These are phyloP conservation scores for Chironex yamaguchii DNA, from an alignment of 30 jellyfish, hydroid and myxozoan species.

Conservation along the genomic window DNA sequence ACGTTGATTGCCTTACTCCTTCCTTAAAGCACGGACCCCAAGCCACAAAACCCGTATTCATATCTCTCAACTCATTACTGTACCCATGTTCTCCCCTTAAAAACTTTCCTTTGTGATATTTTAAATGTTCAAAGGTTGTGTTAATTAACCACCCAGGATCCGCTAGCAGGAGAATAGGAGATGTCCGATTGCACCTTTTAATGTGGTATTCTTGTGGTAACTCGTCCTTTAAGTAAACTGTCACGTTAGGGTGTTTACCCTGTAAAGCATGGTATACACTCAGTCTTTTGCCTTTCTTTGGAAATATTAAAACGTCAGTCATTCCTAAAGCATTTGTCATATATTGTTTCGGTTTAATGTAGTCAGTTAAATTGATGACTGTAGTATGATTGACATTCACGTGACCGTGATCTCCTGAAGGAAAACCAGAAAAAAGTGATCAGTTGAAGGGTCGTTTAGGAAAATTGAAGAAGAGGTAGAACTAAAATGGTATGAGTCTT, in stretches of 20 bases:
- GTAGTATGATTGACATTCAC: constrained; percentile 42
- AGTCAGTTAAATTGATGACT: constrained; percentile 66
- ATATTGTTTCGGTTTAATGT: constrained; percentile 48
- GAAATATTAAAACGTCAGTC: constrained; percentile 79
- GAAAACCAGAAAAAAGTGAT: background rate
- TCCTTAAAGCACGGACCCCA: constrained; percentile 79
- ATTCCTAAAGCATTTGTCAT: constrained; percentile 61
- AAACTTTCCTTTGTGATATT: constrained; percentile 48
- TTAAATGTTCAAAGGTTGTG: constrained; percentile 11
- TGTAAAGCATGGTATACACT: constrained; percentile 58
- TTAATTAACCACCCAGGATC: constrained; percentile 89
- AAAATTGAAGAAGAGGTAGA: too few relatives aligned
- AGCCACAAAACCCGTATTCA: constrained; percentile 91
- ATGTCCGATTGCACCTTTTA: constrained; percentile 62
- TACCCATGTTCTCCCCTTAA: constrained; percentile 94
- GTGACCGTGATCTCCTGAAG: constrained; percentile 95
- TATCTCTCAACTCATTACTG: constrained; percentile 47
- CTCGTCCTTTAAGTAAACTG: constrained; percentile 74
- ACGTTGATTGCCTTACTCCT: constrained; percentile 20
- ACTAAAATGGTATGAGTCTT: too few relatives aligned
- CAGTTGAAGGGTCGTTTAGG: too few relatives aligned
- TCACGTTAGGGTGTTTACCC: constrained; percentile 74
- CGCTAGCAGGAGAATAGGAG: constrained; percentile 77
- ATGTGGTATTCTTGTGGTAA: constrained; percentile 80
- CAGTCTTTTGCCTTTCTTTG: constrained; percentile 48